A percentile compares a stretch with the other conserved stretches of the same genome.
Conservation (phyloP, 2,797 vertebrate species). For the Hypotaenidia okinawae region DNA sequence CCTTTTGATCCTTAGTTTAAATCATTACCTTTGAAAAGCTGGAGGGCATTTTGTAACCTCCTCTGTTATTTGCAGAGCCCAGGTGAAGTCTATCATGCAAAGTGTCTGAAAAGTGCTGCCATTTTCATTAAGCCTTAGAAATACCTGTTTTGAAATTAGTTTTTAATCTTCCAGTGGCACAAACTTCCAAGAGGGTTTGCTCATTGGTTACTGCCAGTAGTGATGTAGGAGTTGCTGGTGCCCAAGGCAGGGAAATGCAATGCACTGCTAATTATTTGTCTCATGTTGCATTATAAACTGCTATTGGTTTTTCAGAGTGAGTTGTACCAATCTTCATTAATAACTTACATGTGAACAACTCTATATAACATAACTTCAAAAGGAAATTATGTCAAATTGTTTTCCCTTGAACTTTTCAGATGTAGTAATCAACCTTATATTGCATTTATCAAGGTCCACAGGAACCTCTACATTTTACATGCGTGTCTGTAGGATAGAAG, state of each 20-base stretch:
- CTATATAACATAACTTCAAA: background rate
- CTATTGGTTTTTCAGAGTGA: background rate
- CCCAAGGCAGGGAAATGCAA: background rate
- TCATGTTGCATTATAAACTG: background rate
- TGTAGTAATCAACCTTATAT: background rate
- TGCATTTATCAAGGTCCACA: background rate
- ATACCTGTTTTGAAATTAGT: constrained; percentile 10
- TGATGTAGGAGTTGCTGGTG: background rate
- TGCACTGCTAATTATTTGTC: background rate
- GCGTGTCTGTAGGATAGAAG: background rate
- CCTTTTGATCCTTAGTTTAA: constrained; percentile 47
- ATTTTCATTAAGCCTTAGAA: constrained; percentile 36
- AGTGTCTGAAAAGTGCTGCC: background rate
- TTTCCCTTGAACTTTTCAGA: background rate
- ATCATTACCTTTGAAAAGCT: constrained; percentile 4
- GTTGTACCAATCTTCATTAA: background rate
- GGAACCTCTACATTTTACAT: background rate
- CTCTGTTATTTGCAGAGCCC: constrained; percentile 7
- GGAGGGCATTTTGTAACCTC: constrained; percentile 3
- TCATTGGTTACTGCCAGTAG: background rate
- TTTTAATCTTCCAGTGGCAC: constrained; percentile 18
- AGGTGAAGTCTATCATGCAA: background rate
- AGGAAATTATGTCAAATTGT: background rate
- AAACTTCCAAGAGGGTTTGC: constrained; percentile 1
- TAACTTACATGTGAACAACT: background rate